Evolutionary conservation across 2,113 vertebrate species (phyloP), one percentile per base, ranked within the genome.

Genomic region (Osmerus eperlanus): DNA sequence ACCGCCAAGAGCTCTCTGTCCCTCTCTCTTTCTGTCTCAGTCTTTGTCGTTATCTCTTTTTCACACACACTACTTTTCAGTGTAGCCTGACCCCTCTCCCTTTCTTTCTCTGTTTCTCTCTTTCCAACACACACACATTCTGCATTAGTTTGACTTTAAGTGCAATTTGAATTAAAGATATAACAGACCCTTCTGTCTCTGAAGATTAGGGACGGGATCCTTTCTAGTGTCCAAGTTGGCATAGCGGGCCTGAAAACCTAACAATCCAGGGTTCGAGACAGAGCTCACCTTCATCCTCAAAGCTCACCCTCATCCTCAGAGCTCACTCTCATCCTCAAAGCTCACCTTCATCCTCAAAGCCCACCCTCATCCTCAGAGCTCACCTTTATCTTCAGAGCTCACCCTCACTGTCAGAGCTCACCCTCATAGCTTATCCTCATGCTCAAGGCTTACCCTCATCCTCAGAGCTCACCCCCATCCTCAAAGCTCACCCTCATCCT

Each of bases 71-170:
- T 14, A 4, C 62, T 59, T 62, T 6, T 29, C 32, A 7, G 32
- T 36, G 1, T 36, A 36, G 32, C 32, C 32, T 36, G 32, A 36
- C 32, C 68, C 59, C 28, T 70, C 68, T 60, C 15, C 32, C 67
- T 21, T 36, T 70, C 56, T 60, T n/a, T 70, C 6, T 70, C 68
- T 70, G 7, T 66, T 52, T 58, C 62, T 58, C 11, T 55, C 21
- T 61, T 14, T 47, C 52, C 25, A 21, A 62, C 69, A 63, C 14
- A 14, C 19, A 63, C 7, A 28, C 3, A 32, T 21, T 21, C 9
- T 59, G n/a, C 18, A 7, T 59, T 59, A 21, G 18, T 59, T 21
- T 2, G 14, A 59, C 56, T n/a, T 8, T 19, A 9, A 59, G 21
- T 59, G 8, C 7, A 21, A 21, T 59, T 59, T 59, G 55, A 11